Base-by-base conservation (phyloP, 1,140 invertebrate genomes). In the Archivesica marissinica region DNA sequence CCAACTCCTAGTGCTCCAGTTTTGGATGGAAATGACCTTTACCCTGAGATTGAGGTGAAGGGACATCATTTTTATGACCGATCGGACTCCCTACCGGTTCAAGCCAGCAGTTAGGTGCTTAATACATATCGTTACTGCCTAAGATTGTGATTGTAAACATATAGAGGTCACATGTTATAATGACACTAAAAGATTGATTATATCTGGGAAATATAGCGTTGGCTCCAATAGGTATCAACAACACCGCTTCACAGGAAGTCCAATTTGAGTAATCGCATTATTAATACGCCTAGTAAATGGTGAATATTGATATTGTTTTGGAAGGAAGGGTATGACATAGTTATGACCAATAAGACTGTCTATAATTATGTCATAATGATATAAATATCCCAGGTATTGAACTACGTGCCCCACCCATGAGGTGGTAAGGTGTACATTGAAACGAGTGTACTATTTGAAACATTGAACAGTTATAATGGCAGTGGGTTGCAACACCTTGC, bases 1-100 rank as follows among this genome's bases (percentile, higher is more conserved):
- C 68, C 85, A 15, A 79, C 68, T 0, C 89, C 89, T 13, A 83
- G 70, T 13, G 59, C 80, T 4, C 85, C 86, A 30, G 86, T 78
- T 39, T 25, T 47, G 23, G 72, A 85, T 38, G 78, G 38, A 35
- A 25, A 59, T 17, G 47, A 64, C 0, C 66, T 38, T 59, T 68
- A 88, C 44, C 61, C 80, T 11, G 56, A 82, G 44, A 80, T 80
- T 35, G 70, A 83, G 35, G 50, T 74, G 52, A 83, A 83, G 64
- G 80, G 80, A 56, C 64, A 70, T 33, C 80, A 83, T 47, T 83
- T 83, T 23, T 83, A 83, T 52, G 80, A 83, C 47, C 35, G 80
- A 41, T 83, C 80, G 0, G 80, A 83, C n/a, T 83, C 80, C 0
- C 0, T 41, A 17, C 80, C 80, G 7, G 70, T 83, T 2, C 80